Evolutionary conservation across 2,888 invertebrate species (phyloP).

Genomic region (Leptinotarsa haldemani): DNA sequence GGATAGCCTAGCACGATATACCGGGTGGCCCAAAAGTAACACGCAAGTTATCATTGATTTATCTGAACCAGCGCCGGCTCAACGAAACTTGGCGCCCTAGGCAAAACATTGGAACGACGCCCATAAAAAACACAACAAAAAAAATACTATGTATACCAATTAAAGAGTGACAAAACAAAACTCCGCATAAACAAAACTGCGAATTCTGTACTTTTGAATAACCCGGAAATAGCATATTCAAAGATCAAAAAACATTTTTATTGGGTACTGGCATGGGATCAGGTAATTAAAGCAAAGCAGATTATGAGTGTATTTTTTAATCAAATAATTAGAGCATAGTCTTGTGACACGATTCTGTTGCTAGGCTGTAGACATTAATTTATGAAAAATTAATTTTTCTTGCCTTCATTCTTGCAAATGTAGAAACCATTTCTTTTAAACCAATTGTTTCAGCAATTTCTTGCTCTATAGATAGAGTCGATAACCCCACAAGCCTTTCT

Average conservation of each 20-base stretch:
- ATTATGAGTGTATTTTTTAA: no score
- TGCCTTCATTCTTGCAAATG: neutral
- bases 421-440: constrained; percentile 14
- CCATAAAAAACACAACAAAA: neutral
- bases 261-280: no score
- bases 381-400: constrained; percentile 1
- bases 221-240: no score
- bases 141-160: no score
- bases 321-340: no score
- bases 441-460: constrained; percentile 16
- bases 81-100: constrained; percentile 2
- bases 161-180: constrained; percentile 5
- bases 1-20: no score
- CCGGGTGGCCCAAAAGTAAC: no score
- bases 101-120: constrained; percentile 1
- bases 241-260: no score
- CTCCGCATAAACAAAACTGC: neutral
- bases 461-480: constrained; percentile 18
- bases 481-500: neutral
- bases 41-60: no score
- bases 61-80: constrained; percentile 23
- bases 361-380: neutral
- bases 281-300: no score
- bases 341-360: no score
- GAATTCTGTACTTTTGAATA: no score